Conservation (phyloP, 2,113 vertebrate species). For the Cochlearius cochlearius region DNA sequence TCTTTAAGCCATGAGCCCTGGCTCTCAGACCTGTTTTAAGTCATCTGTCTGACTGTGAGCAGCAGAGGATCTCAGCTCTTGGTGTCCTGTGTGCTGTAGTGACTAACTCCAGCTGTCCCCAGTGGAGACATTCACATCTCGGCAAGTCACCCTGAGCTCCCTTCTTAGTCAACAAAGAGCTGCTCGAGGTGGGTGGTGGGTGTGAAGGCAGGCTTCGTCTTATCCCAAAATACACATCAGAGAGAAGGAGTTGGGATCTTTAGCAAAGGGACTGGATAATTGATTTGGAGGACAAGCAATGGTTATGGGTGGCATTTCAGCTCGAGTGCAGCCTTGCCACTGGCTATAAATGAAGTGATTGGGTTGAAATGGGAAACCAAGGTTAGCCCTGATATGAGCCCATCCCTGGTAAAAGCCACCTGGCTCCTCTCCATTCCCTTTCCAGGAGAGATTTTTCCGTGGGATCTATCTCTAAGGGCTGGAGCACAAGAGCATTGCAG, state of each 20-base stretch:
- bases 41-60: neutral
- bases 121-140: neutral
- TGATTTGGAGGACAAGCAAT: neutral
- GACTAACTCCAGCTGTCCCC: neutral
- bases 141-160: neutral
- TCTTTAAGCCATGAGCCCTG: neutral
- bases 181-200: neutral
- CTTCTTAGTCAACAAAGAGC: neutral
- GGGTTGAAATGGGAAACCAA: neutral
- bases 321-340: fast-evolving
- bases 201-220: neutral
- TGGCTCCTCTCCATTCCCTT: neutral
- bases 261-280: neutral
- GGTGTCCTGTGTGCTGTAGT: neutral
- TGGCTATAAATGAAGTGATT: neutral
- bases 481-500: neutral
- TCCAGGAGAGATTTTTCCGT: neutral
- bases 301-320: neutral
- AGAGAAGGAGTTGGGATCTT: neutral
- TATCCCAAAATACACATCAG: neutral
- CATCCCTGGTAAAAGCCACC: neutral
- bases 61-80: neutral
- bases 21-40: neutral
- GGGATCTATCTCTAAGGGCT: neutral
- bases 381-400: neutral